Evolutionary conservation across 2,888 invertebrate species (phyloP), one percentile per base, ranked within the genome.

Genomic region (Spisula subtruncata): DNA sequence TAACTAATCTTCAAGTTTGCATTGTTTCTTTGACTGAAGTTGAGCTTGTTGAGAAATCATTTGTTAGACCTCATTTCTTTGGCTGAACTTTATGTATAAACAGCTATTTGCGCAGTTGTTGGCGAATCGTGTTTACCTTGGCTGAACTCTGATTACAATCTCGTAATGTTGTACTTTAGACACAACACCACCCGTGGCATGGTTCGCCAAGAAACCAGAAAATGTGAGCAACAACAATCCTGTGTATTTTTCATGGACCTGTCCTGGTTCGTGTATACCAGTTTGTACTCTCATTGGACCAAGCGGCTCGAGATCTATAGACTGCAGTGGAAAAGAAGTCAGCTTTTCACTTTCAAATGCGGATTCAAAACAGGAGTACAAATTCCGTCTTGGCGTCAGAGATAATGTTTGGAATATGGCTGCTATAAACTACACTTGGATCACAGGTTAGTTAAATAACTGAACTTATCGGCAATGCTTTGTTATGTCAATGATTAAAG

Each of bases 111-210:
- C 41, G 41, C 41, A 41, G 8, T 41, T 41, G 41, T 41, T 41
- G 2, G 41, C 8, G 41, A 41, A 41, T 5, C 41, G 8, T 41
- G 41, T 8, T 41, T 41, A 5, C 41, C 2, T 41, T 41, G 41
- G 41, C 2, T 41, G 41, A 41, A 41, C 41, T 41, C n/a, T 41
- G 41, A 41, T 5, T 41, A 41, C 41, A n/a, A n/a, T n/a, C n/a
- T n/a, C n/a, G n/a, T n/a, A n/a, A n/a, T 41, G 2, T 41, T n/a
- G 20, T 41, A 18, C 29, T 85, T 25, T 56, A 89, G 89, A 89
- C 32, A 86, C 86, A 54, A 89, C 89, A 66, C 51, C 89, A 71
- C 89, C 89, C 20, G 32, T 20, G 35, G 20, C 84, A 0, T 29
- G 25, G 8, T 41, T 89, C 20, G 8, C 35, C 10, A n/a, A 35